Evolutionary conservation across 1,140 invertebrate genomes (phyloP).

Genomic region (Drosophila ambigua): DNA sequence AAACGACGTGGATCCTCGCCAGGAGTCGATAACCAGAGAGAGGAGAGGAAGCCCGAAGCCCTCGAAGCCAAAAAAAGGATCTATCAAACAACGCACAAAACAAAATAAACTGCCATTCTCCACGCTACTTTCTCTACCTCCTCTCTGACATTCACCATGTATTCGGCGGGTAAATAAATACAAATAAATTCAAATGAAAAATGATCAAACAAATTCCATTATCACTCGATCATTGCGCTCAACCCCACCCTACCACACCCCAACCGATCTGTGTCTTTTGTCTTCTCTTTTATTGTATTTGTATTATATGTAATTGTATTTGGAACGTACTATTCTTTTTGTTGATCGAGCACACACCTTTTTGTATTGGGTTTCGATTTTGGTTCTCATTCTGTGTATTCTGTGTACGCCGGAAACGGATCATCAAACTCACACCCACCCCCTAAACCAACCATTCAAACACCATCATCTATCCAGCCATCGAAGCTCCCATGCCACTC

Average conservation of each 20-base stretch:
- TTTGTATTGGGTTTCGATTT: slow-evolving; percentile 36
- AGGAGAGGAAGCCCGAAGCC: background rate
- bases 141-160: slow-evolving; percentile 49
- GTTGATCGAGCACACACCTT: too few species aligned
- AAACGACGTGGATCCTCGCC: slow-evolving; percentile 4
- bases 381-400: slow-evolving; percentile 25
- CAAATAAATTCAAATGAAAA: slow-evolving; percentile 12
- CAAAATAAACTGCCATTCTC: slow-evolving; percentile 8
- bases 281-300: too few species aligned
- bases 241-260: too few species aligned
- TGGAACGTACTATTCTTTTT: background rate
- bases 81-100: background rate
- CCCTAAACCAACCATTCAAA: background rate
- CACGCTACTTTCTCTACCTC: slow-evolving; percentile 7
- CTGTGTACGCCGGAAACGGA: slow-evolving; percentile 49
- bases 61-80: background rate
- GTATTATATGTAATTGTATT: too few species aligned
- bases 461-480: slow-evolving; percentile 11
- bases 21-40: slow-evolving; percentile 16
- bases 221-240: slow-evolving; percentile 5
- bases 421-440: slow-evolving; percentile 41
- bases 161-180: slow-evolving; percentile 76
- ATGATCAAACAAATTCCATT: slow-evolving; percentile 28
- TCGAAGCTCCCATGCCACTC: slow-evolving; percentile 3
- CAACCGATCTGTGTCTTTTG: too few species aligned